Evolutionary conservation across 2,888 invertebrate species (phyloP), one percentile per base, ranked within the genome.

Genomic region (Therioaphis trifolii): DNA sequence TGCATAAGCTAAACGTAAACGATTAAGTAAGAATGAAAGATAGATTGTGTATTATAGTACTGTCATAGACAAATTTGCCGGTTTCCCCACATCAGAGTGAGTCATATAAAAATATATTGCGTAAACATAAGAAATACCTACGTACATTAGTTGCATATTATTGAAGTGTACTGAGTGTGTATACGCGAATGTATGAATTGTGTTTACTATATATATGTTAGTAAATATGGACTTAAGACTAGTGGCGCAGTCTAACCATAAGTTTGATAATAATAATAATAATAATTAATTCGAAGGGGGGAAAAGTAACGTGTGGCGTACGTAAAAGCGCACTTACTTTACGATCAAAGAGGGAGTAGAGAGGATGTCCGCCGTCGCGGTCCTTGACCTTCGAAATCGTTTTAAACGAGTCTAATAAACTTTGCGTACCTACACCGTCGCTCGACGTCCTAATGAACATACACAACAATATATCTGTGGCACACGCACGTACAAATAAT

Each of bases 301-400:
- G 12, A 77, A 78, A 78, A n/a, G 52, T 68, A 55, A 21, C 29
- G 77, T 49, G 43, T 49, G 46, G 61, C 9, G 46, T 40, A 55
- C 27, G 40, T 79, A 69, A 79, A 79, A 69, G 43, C 55, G 55
- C 55, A 79, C 40, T 78, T 68, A 69, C 40, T 79, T 68, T 79
- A 55, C n/a, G 14, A 40, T 1, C 29, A 11, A 49, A 55, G 55
- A 27, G 55, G 63, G 40, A 63, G 61, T n/a, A 52, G 43, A 79
- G 68, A 69, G 78, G 68, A 79, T 40, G 78, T 69, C 68, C 55
- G 68, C 52, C 40, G 68, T 55, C 68, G 78, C 68, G 78, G 68
- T 69, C 78, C 78, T 79, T 79, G 78, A 79, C 78, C 78, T 79
- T 69, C 78, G 68, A 79, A 79, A 79, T 79, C 78, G 68, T 79